Evolutionary conservation across 1,140 invertebrate species (phyloP), one percentile per base, ranked within the genome.

Genomic region (Leptonema lineaticorne): DNA sequence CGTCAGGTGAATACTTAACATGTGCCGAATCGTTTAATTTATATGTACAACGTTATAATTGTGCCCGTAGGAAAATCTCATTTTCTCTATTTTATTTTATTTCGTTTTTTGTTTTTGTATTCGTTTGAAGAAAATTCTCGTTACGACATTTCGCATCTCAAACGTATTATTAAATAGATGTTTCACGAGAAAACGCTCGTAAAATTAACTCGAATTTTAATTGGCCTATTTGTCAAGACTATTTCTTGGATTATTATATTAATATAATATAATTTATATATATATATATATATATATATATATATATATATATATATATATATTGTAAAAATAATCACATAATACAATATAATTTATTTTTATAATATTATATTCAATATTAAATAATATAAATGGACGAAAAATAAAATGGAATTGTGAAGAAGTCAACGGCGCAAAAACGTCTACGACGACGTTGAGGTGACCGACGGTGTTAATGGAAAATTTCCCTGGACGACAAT

Each of bases 401-500:
- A 14, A 24, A 53, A 53, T 53, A 53, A 53, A 53, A 53, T 53
- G 27, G 22, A 22, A n/a, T 2, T 20, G 16, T 33, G 56, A 37
- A 37, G 58, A 37, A 53, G 18, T 62, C 59, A 62, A 62, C 59
- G 30, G 59, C 26, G 37, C 18, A 22, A 26, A 62, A 16, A 41
- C 4, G 24, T 2, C 37, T 9, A 41, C 37, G 50, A 26, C 22
- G 30, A 62, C 37, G 37, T 22, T 20, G 18, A 58, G 65, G 65
- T 45, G 65, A 48, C 24, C 56, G 48, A 2, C 16, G 22, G 56
- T 46, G 65, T 67, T 67, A 67, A 67, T 67, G 60, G 65, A 67
- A 67, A 67, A 59, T 59, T 67, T 59, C 65, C 65, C 65, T 67
- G 45, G 65, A 60, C 56, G 56, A 22, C 26, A 9, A 45, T 63